Conservation (phyloP, 2,888 invertebrate genomes). For the Nipponacmea schrenckii region DNA sequence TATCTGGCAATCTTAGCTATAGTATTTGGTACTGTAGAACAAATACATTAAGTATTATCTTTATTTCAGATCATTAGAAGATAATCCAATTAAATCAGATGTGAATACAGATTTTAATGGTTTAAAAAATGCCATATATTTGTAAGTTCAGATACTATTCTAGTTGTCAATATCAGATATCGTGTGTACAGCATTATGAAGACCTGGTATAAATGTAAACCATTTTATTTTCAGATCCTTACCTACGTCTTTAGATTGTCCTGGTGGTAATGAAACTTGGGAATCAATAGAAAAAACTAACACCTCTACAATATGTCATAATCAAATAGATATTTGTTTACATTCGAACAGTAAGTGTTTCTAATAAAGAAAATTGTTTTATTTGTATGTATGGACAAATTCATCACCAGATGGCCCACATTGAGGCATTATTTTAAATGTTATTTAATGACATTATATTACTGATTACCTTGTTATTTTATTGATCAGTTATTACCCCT, state of each 20-base stretch:
- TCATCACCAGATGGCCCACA: too few relatives aligned
- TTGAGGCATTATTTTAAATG: too few relatives aligned
- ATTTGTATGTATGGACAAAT: too few relatives aligned
- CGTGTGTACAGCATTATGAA: not conserved
- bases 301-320: slow-evolving; percentile 32
- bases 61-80: slow-evolving; percentile 41
- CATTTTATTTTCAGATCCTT: slow-evolving; percentile 35
- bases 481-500: too few relatives aligned
- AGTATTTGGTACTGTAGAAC: too few relatives aligned
- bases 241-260: slow-evolving; percentile 36
- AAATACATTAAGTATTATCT: not conserved
- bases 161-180: not conserved
- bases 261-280: slow-evolving; percentile 46
- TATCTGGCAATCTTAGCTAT: too few relatives aligned
- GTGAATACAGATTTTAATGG: slow-evolving; percentile 37
- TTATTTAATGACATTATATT: too few relatives aligned
- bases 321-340: slow-evolving; percentile 42
- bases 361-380: not conserved
- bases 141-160: slow-evolving; percentile 37
- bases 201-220: not conserved
- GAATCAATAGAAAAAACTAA: slow-evolving; percentile 20
- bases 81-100: slow-evolving; percentile 35
- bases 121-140: slow-evolving; percentile 31
- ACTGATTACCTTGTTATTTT: too few relatives aligned
- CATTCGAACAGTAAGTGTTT: slow-evolving; percentile 37